Evolutionary conservation across 2,797 vertebrate species (phyloP).

Genomic region (Peromyscus nudipes): DNA sequence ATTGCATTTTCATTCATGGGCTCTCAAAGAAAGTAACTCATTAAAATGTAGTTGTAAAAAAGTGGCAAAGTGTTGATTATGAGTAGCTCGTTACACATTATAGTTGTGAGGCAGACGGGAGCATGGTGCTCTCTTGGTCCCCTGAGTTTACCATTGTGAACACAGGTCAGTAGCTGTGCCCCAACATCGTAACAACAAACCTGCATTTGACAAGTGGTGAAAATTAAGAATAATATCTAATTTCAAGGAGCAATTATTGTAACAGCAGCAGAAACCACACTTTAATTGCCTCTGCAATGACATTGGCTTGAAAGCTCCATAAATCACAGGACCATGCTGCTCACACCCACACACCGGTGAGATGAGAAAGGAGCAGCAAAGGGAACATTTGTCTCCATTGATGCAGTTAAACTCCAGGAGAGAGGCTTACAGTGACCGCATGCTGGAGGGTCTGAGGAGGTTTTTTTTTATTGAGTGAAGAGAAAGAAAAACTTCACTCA

Average conservation of each 20-base stretch:
- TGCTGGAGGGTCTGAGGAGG: constrained; percentile 14
- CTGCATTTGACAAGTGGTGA: constrained; percentile 86
- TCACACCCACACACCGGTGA: constrained; percentile 69
- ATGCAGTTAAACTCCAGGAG: constrained; percentile 77
- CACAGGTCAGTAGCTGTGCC: constrained; percentile 85
- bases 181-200: constrained; percentile 85
- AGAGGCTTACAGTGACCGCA: constrained; percentile 57
- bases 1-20: neutral
- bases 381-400: constrained; percentile 82
- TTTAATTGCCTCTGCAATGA: constrained; percentile 87
- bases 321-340: constrained; percentile 85
- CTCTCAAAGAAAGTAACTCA: constrained; percentile 37
- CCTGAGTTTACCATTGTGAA: constrained; percentile 65
- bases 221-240: constrained; percentile 90
- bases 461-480: constrained; percentile 33
- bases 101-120: constrained; percentile 7
- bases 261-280: constrained; percentile 83
- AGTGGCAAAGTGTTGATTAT: constrained; percentile 33
- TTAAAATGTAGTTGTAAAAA: constrained; percentile 31
- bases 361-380: constrained; percentile 70
- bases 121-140: constrained; percentile 39
- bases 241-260: constrained; percentile 88
- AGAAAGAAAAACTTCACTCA: constrained; percentile 34
- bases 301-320: constrained; percentile 86
- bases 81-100: constrained; percentile 20